Evolutionary conservation across 1,140 invertebrate species (phyloP), one percentile per base, ranked within the genome.

Genomic region (Trachelipus rathkii): DNA sequence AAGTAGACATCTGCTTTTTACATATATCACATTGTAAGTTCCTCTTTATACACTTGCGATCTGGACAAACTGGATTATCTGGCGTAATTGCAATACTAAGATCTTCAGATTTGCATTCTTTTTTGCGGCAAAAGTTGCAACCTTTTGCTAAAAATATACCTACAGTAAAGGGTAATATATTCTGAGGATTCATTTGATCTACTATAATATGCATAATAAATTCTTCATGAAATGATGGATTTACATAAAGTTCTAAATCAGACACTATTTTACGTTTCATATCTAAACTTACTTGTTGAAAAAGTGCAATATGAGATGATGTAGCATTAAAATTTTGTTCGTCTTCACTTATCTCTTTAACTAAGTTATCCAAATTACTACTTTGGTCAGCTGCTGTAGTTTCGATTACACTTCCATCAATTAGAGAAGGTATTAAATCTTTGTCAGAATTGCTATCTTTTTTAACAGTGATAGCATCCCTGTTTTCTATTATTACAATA

Each of bases 181-280:
- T 66, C 72, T 33, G 33, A 23, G 68, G 71, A 53, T 81, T 76
- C 50, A 81, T 77, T 53, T 81, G 79, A 53, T 81, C 79, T 21
- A 81, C 79, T 46, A 81, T 81, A n/a, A 81, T 81, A 21, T 81
- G 79, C 79, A 81, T 81, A 44, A 81, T 81, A 21, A 81, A 67
- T 81, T 77, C n/a, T 60, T 81, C 79, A 24, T 81, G 79, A 53
- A 76, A 81, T 33, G 77, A 78, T 15, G 77, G 67, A 69, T 81
- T 81, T 19, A 81, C 75, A 78, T 77, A 76, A 0, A 77, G 60
- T 60, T 81, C 79, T 69, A 81, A 75, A 69, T 81, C 79, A 44
- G 77, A 68, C 10, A 81, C 75, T 45, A 76, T 75, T 72, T 74
- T 76, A n/a, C 72, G 46, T 44, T 76, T 78, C 60, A 81, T 66